These are phyloP conservation scores for Lucilia cuprina DNA, from an alignment of 1,140 invertebrate genomes.

Conservation along the genomic window DNA sequence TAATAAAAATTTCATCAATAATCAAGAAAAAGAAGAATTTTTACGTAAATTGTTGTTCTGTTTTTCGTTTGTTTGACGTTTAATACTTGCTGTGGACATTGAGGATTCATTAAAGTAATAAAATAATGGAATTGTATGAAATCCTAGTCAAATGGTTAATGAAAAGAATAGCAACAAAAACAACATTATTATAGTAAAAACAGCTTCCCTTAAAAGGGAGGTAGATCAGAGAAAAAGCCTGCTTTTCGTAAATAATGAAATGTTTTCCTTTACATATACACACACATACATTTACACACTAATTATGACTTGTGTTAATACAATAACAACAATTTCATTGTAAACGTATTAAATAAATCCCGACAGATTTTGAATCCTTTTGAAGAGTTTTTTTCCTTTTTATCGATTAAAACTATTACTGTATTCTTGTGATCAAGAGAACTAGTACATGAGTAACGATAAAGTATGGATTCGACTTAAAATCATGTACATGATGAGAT, in stretches of 20 bases:
- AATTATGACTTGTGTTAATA: constrained; percentile 34
- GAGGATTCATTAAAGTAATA: constrained; percentile 30
- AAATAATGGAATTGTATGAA: background rate
- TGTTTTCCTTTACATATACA: background rate
- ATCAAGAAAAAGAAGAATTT: background rate
- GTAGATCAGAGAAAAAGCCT: background rate
- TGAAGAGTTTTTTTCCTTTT: too few relatives aligned
- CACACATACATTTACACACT: background rate
- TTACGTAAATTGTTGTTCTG: constrained; percentile 19
- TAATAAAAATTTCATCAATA: constrained; percentile 33
- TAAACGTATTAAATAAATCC: background rate
- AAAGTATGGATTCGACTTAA: too few relatives aligned
- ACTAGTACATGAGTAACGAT: too few relatives aligned
- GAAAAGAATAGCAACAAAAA: background rate
- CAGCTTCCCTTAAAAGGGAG: background rate
- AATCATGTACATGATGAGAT: too few relatives aligned
- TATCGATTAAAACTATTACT: too few relatives aligned
- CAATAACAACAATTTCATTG: constrained; percentile 11
- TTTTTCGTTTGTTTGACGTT: background rate
- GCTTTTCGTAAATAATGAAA: background rate
- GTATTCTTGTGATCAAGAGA: too few relatives aligned
- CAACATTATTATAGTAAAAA: background rate
- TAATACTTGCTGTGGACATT: background rate
- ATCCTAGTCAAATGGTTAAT: background rate
- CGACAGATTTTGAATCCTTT: too few relatives aligned